Conservation (phyloP, 2,888 invertebrate genomes). For the Eilema sororculum region DNA sequence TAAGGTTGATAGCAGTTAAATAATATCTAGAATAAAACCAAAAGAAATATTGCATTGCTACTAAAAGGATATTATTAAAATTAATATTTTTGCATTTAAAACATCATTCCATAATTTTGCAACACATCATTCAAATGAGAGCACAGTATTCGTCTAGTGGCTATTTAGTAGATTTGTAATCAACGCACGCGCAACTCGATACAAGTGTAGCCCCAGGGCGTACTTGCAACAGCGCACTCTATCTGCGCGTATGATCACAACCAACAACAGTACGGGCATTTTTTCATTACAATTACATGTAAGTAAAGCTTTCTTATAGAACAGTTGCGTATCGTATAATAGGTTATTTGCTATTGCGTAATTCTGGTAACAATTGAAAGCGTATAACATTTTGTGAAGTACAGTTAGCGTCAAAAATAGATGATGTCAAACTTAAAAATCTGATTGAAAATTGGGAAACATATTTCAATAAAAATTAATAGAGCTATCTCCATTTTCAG, state of each 20-base stretch:
- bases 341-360: constrained; percentile 72
- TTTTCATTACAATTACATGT: constrained; percentile 70
- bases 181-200: constrained; percentile 60
- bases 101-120: constrained; percentile 41
- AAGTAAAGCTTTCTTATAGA: constrained; percentile 71
- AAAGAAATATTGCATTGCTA: background rate
- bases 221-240: constrained; percentile 64
- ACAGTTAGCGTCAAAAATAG: constrained; percentile 12
- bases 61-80: background rate
- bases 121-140: constrained; percentile 51
- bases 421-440: too few species aligned
- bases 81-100: background rate
- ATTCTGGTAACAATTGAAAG: constrained; percentile 69
- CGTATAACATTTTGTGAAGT: constrained; percentile 54
- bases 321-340: constrained; percentile 76
- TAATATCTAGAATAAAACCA: background rate
- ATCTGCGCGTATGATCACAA: constrained; percentile 69
- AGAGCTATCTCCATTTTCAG: too few species aligned
- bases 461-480: too few species aligned
- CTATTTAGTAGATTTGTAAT: constrained; percentile 64
- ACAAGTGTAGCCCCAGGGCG: constrained; percentile 66
- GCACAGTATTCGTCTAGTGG: constrained; percentile 41
- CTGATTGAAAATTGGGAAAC: too few species aligned
- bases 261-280: constrained; percentile 45
- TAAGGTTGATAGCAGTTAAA: background rate